Evolutionary conservation across 2,113 vertebrate genomes (phyloP), one percentile per base, ranked within the genome.

Genomic region (Phrynosoma blainvillii): DNA sequence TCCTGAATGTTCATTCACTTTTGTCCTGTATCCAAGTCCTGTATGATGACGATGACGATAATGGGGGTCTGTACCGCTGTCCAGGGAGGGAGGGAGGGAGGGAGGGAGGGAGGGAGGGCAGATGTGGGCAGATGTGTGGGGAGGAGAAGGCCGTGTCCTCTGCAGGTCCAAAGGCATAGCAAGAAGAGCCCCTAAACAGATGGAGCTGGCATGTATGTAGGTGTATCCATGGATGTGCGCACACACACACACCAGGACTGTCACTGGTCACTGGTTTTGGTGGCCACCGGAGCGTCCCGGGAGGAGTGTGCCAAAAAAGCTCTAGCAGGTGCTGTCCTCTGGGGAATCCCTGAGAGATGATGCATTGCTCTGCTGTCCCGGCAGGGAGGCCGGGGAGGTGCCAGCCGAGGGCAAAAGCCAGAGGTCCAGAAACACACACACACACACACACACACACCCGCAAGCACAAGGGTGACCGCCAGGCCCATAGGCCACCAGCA

Each of bases 11-110:
- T 88, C 73, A 68, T 88, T 54, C 80, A 66, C 81, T 88, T 88
- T 83, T 88, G 87, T 88, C 87, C 87, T 88, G 87, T 88, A 88
- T 68, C 80, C 74, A 70, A 81, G 79, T 82, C 86, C 86, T 87
- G 79, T 82, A 20, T 23, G 21, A 68, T 68, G 66, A 68, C 27
- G 66, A 68, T 68, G 66, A 68, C 4, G 66, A 68, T 68, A 21
- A 68, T 68, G 68, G 10, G 1, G 25, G 1, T 71, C 3, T 21
- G 23, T 66, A 21, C 32, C 30, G 12, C 73, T 23, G 86, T 65
- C 20, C 79, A 65, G 59, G 40, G 79, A n/a, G n/a, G n/a, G n/a
- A n/a, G n/a, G n/a, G n/a, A n/a, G n/a, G n/a, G n/a, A n/a, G n/a
- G n/a, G n/a, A 11, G 68, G 68, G 52, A 30, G 78, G 78, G 12